phyloP scores from a whole-genome alignment of 1,140 invertebrate genomes.

The Musca vetustissima region DNA sequence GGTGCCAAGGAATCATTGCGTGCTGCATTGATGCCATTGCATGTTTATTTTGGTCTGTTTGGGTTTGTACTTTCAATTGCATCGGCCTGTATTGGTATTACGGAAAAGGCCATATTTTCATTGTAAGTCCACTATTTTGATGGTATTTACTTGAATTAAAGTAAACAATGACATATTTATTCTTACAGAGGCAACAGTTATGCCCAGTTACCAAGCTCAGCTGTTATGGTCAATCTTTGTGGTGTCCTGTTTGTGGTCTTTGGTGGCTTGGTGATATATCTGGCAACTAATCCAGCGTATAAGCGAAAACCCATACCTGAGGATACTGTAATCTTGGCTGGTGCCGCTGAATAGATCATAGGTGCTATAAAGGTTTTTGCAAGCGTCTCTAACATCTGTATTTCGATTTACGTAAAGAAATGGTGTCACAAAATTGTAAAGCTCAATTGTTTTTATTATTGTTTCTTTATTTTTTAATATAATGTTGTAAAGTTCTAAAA shows the following conservation, averaged over 20 bases:
- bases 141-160: background rate
- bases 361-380: no score
- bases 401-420: no score
- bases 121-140: conserved; percentile 50
- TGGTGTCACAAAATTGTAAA: no score
- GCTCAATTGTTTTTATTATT: no score
- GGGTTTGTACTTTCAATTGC: conserved; percentile 74
- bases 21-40: conserved; percentile 73
- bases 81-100: conserved; percentile 76
- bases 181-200: conserved; percentile 55
- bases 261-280: conserved; percentile 70
- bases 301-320: conserved; percentile 73
- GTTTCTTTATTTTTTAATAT: no score
- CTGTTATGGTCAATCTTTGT: conserved; percentile 74
- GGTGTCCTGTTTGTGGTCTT: conserved; percentile 73
- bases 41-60: conserved; percentile 77
- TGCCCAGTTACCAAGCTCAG: conserved; percentile 62
- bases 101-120: conserved; percentile 80
- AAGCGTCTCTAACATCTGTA: no score
- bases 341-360: conserved; percentile 30
- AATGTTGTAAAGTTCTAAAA: no score
- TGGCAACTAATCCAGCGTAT: conserved; percentile 74
- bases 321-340: conserved; percentile 67
- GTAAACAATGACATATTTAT: background rate
- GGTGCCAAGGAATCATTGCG: conserved; percentile 65